A percentile compares a stretch with the other conserved stretches of the same genome.
Evolutionary conservation across 2,113 vertebrate species (phyloP).

Genomic region (Astatotilapia flaviijosephi): DNA sequence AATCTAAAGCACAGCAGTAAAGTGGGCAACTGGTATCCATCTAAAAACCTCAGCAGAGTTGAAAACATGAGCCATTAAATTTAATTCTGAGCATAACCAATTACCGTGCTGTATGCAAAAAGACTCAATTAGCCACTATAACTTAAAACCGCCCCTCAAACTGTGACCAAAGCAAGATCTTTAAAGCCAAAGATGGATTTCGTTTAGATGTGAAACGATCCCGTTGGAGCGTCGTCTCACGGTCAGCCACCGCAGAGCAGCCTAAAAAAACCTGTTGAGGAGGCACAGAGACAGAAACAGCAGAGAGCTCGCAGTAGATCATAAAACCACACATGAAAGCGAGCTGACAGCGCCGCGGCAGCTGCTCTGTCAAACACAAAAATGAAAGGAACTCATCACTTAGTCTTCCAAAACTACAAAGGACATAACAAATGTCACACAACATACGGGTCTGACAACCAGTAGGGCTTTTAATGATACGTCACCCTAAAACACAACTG

Average conservation of each 20-base stretch:
- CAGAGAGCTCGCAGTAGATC: background rate
- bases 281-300: background rate
- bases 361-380: background rate
- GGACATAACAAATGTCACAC: background rate
- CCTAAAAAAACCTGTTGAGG: background rate
- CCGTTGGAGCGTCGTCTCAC: background rate
- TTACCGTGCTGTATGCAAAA: background rate
- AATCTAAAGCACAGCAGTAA: background rate
- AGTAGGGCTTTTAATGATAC: background rate
- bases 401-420: background rate
- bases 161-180: background rate
- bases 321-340: constrained; percentile 15
- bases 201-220: background rate
- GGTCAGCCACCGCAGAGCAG: background rate
- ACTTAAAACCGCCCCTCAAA: background rate
- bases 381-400: constrained; percentile 4
- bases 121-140: background rate
- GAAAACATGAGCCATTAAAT: background rate
- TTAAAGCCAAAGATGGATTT: background rate
- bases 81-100: background rate
- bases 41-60: background rate
- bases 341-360: background rate
- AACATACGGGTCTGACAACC: background rate
- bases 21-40: background rate
- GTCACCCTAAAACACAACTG: background rate